Evolutionary conservation across 1,140 invertebrate species (phyloP), one percentile per base, ranked within the genome.

Genomic region (Pachypeltis micranthus): DNA sequence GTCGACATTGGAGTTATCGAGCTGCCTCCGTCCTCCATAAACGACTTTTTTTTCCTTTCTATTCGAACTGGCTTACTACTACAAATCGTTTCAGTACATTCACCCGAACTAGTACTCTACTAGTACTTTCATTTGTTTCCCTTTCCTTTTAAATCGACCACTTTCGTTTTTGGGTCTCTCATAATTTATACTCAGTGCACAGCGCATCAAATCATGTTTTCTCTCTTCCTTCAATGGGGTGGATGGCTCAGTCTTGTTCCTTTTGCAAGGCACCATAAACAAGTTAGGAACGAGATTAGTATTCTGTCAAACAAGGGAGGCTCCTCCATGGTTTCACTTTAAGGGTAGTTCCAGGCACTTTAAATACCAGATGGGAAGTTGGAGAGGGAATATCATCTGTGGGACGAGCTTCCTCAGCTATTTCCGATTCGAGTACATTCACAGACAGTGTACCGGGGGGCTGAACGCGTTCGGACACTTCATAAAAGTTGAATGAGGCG

Each of bases 11-110:
- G 79, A 19, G 77, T 69, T 10, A 83, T 74, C 31, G 77, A 78
- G 67, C 70, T 75, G 10, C 79, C 76, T 26, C 80, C 78, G 71
- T 82, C 82, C 69, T 85, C 82, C 68, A 85, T 82, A 56, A 85
- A 82, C 51, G 78, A 81, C 60, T 81, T 82, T n/a, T 76, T 79
- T 3, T 65, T 65, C 3, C 26, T 56, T 39, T 39, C 31, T 39
- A 39, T 10, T n/a, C n/a, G n/a, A n/a, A n/a, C 31, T 7, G 31
- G 7, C 16, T 7, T 39, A 29, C 27, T 39, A 29, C 58, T 24
- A 10, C 27, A 16, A 39, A 39, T 16, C 7, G 31, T 39, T 21
- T n/a, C 51, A 14, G 24, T 31, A 39, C 59, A 39, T 16, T 39
- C 31, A 39, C 31, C 31, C 7, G 31, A 39, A 39, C 31, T 39